Base-by-base conservation (phyloP, 1,140 invertebrate genomes). In the Amphibalanus amphitrite region DNA sequence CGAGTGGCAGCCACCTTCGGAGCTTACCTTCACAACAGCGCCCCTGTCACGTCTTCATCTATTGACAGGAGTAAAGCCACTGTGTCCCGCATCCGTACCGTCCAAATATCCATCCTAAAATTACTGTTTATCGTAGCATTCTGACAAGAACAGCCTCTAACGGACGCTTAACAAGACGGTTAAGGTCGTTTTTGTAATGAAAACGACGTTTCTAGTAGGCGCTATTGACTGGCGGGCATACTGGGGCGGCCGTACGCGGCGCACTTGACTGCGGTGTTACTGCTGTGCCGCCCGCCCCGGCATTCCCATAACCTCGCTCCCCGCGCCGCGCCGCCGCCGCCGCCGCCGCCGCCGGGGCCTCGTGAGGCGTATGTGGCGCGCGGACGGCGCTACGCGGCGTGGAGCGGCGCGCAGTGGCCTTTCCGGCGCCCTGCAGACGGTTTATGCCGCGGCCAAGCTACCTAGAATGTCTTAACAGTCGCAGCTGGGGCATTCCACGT, bases 101-200 rank as follows among this genome's bases (percentile, higher is more conserved):
- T 59, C 47, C 10, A 59, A 59, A 59, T 59, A 59, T 59, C 47
- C 47, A 3, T 20, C 47, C 47, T 59, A 59, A 23, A 20, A 59
- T 59, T 59, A 59, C 47, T 59, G 47, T 59, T 59, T 59, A 59
- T 59, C 47, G 47, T 59, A 59, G 13, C 47, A 20, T 59, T 59
- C 47, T 59, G 47, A 59, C 47, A 59, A 59, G 47, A 59, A 59
- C 20, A 59, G 17, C 47, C 47, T 59, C 47, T 59, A 59, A 59
- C 47, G 47, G 47, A 3, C 65, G 65, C 65, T 67, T 67, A 28
- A 28, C 65, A 28, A 28, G 28, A 67, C 65, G 8, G 28, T 67
- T 67, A 28, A 65, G 65, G 26, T 28, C 28, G 65, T 67, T 67
- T 67, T 67, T 67, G 26, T 67, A 67, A 67, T 67, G 65, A 67